Percentiles rank a stretch among this genome's conserved stretches.
phyloP scores from a whole-genome alignment of 2,113 vertebrate genomes.

The Delphinapterus leucas region DNA sequence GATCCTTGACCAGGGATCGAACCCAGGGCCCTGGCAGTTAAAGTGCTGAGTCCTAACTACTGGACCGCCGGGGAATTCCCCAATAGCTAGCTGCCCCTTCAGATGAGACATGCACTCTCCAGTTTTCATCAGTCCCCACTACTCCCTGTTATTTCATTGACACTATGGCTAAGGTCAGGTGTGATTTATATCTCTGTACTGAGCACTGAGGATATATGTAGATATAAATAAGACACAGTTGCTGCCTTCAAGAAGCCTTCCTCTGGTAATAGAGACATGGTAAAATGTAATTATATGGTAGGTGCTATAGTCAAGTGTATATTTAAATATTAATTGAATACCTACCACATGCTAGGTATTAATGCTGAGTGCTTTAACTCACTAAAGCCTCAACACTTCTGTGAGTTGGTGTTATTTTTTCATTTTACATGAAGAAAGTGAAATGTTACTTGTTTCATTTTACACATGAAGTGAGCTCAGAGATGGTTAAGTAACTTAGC shows the following conservation, averaged over 20 bases:
- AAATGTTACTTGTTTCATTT: not conserved
- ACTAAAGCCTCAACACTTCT: not conserved
- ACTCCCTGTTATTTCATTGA: not conserved
- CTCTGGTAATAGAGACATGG: not conserved
- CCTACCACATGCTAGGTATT: not conserved
- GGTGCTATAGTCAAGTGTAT: not conserved
- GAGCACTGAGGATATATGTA: not conserved
- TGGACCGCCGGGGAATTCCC: not conserved
- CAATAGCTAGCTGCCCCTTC: not conserved
- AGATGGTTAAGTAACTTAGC: conserved; percentile 27
- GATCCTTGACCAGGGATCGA: not conserved
- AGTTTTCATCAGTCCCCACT: not conserved
- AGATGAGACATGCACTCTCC: not conserved
- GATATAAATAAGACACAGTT: not conserved
- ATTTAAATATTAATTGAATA: conserved; percentile 12
- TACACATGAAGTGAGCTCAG: conserved; percentile 11
- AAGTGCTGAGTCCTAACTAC: not conserved
- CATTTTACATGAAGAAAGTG: too few relatives aligned
- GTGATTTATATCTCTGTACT: conserved; percentile 24
- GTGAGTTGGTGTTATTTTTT: not conserved
- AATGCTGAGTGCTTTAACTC: conserved; percentile 24
- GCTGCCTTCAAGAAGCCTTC: conserved; percentile 32
- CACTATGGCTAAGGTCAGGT: not conserved
- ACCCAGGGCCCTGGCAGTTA: not conserved
- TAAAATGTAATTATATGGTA: conserved; percentile 25